These are phyloP conservation scores for Spongilla lacustris DNA, from an alignment of 37 sponge, comb jelly and placozoan species.

Conservation along the genomic window DNA sequence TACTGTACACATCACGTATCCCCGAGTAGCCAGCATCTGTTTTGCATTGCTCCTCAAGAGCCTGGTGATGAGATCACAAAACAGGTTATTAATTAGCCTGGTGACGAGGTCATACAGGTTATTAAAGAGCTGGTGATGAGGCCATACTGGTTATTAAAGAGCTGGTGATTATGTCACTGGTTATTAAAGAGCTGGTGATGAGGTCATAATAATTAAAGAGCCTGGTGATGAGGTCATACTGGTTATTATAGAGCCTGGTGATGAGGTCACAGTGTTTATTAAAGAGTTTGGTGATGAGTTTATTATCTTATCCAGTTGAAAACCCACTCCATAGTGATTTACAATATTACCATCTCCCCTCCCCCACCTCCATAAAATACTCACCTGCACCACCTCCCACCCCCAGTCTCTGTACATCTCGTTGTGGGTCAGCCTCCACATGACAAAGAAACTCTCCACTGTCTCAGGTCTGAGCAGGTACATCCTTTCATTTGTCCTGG, in stretches of 20 bases:
- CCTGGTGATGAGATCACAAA: slow-evolving; percentile 27
- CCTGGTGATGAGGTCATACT: too few species aligned
- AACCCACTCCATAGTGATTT: too few species aligned
- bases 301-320: too few species aligned
- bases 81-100: too few species aligned
- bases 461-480: slow-evolving; percentile 91
- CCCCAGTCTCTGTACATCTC: slow-evolving; percentile 93
- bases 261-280: too few species aligned
- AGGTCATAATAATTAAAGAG: too few species aligned
- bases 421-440: slow-evolving; percentile 92
- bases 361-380: background rate
- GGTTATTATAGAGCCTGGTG: too few species aligned
- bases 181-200: too few species aligned
- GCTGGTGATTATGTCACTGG: background rate
- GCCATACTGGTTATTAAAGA: too few species aligned
- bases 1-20: slow-evolving; percentile 70
- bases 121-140: too few species aligned
- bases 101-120: too few species aligned
- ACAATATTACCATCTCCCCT: background rate
- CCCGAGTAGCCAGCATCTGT: slow-evolving; percentile 77
- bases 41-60: slow-evolving; percentile 77
- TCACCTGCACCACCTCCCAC: slow-evolving; percentile 87
- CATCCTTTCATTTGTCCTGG: slow-evolving; percentile 64
- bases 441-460: slow-evolving; percentile 82
- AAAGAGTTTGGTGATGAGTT: too few species aligned